phyloP scores from a whole-genome alignment of 2,797 vertebrate species.

The Myotis pilosus region DNA sequence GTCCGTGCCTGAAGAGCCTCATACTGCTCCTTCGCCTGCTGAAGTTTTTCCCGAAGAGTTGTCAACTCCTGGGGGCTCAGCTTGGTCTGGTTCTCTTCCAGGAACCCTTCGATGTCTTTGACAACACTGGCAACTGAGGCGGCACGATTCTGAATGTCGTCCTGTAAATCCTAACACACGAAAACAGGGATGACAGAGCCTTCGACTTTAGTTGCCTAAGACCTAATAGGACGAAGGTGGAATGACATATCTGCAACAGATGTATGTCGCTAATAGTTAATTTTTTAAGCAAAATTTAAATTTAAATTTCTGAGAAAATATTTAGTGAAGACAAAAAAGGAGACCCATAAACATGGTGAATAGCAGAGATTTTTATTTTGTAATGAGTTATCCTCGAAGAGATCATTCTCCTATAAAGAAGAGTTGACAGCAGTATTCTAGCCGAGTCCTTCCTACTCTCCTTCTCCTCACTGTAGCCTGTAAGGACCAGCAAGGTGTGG shows the following conservation, averaged over 20 bases:
- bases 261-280: background rate
- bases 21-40: slow-evolving; percentile 90
- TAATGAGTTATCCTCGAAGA: slow-evolving; percentile 1
- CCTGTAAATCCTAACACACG: slow-evolving; percentile 87
- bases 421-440: background rate
- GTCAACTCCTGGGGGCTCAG: slow-evolving; percentile 83
- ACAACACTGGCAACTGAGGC: slow-evolving; percentile 87
- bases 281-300: slow-evolving; percentile 41
- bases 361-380: slow-evolving; percentile 36
- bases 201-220: background rate
- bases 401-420: background rate
- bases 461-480: background rate
- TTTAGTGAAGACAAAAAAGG: background rate
- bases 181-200: slow-evolving; percentile 5
- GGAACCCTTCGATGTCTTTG: slow-evolving; percentile 91
- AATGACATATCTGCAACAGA: background rate
- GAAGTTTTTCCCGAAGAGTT: slow-evolving; percentile 80
- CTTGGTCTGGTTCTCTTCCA: slow-evolving; percentile 89
- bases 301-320: slow-evolving; percentile 34
- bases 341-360: background rate
- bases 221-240: background rate
- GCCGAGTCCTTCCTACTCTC: background rate
- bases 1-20: slow-evolving; percentile 86
- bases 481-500: background rate
- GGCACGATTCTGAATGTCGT: slow-evolving; percentile 87